Evolutionary conservation across 1,140 invertebrate species (phyloP), one percentile per base, ranked within the genome.

Genomic region (Dermatophagoides farinae): DNA sequence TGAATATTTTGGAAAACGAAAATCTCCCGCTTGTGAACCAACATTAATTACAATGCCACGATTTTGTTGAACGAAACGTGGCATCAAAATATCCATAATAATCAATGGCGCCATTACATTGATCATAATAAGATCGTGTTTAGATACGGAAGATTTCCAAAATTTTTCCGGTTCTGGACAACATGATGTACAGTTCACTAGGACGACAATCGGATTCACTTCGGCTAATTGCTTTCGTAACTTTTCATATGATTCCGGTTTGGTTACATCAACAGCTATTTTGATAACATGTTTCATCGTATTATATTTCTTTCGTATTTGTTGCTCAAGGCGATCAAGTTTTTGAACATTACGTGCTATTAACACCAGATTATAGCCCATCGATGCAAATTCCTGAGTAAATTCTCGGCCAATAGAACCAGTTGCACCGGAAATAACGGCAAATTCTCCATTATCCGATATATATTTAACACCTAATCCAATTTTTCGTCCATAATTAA

Each of bases 331-430:
- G 5, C n/a, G 4, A 12, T 49, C 38, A 16, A 60, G 31, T 52
- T 96, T 97, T 1, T 77, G 71, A 65, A 82, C 70, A 0, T 83
- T 86, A 66, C 92, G 77, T 66, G 89, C 93, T 57, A 97, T 83
- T 53, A 98, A 74, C 38, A 95, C 79, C 39, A 97, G 74, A 69
- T 91, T 83, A 62, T 92, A 75, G 41, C 90, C 88, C 64, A 77
- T 77, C 43, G 79, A 74, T 0, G 89, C 90, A 57, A 95, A 70
- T 82, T 86, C 70, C 31, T 81, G 78, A 2, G 85, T 84, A 70
- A 85, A 92, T 1, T 85, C 85, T 72, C 84, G 87, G 14, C 89
- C 89, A 66, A 93, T 81, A 11, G 88, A 88, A 77, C 91, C 88
- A 5, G 88, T 92, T 0, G 84, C 80, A 38, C 89, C 89, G 38